phyloP scores from a whole-genome alignment of 1,140 invertebrate genomes.

The Periplaneta americana region DNA sequence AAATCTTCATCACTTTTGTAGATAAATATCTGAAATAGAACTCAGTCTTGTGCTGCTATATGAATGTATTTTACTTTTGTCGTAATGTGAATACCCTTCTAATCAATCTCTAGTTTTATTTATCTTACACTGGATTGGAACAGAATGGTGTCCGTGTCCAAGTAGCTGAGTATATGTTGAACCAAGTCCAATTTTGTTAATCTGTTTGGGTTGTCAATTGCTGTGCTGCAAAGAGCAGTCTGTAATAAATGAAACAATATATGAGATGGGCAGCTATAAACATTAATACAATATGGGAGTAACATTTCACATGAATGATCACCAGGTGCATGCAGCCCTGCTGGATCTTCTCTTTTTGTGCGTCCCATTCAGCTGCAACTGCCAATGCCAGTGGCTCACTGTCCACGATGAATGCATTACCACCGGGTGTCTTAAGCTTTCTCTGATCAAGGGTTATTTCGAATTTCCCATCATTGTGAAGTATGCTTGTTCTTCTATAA shows the following conservation, averaged over 20 bases:
- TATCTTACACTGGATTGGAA: slow-evolving; percentile 69
- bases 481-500: slow-evolving; percentile 61
- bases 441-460: slow-evolving; percentile 77
- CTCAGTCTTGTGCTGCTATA: too few species aligned
- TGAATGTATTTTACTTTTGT: too few species aligned
- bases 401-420: slow-evolving; percentile 66
- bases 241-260: slow-evolving; percentile 34
- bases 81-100: too few species aligned
- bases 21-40: too few species aligned
- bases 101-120: too few species aligned
- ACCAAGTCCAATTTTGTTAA: slow-evolving; percentile 70
- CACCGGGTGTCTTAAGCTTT: slow-evolving; percentile 84
- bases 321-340: slow-evolving; percentile 85
- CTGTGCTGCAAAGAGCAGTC: slow-evolving; percentile 85
- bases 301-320: neutral
- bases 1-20: too few species aligned
- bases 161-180: slow-evolving; percentile 70
- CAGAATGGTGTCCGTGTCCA: slow-evolving; percentile 84
- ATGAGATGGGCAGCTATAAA: neutral
- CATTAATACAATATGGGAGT: neutral
- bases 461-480: slow-evolving; percentile 52
- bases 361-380: slow-evolving; percentile 87
- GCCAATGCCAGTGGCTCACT: slow-evolving; percentile 87
- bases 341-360: slow-evolving; percentile 73
- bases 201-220: slow-evolving; percentile 85